Evolutionary conservation across 2,888 invertebrate genomes (phyloP).

Genomic region (Aporophyla lueneburgensis): DNA sequence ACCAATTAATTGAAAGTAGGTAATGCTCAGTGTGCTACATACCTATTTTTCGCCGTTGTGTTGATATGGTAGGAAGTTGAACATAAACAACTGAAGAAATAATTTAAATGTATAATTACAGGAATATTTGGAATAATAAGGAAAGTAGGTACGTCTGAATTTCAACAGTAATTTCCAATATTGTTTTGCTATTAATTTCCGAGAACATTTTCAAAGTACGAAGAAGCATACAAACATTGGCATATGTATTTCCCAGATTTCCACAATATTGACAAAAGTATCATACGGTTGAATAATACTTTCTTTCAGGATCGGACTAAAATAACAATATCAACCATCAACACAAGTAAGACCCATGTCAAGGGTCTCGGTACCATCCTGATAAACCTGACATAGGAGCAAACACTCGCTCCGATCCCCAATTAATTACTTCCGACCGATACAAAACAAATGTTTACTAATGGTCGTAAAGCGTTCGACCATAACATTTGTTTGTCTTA

Average conservation of each 20-base stretch:
- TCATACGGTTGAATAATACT: background rate
- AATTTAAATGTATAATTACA: background rate
- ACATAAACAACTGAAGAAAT: background rate
- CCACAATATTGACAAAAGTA: background rate
- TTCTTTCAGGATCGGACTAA: background rate
- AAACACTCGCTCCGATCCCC: conserved; percentile 66
- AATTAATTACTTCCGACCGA: conserved; percentile 78
- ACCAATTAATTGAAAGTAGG: conserved; percentile 26
- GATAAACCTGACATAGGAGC: conserved; percentile 65
- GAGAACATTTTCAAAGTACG: conserved; percentile 13
- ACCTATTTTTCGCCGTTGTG: conserved; percentile 3
- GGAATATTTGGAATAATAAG: conserved; percentile 29
- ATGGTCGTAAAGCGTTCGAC: conserved; percentile 74
- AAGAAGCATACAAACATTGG: background rate
- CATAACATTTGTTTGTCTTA: conserved; percentile 77
- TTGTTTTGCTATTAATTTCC: conserved; percentile 9
- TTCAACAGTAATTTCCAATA: background rate
- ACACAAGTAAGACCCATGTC: conserved; percentile 31
- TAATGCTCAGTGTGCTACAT: background rate
- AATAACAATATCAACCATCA: conserved; percentile 33
- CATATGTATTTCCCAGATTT: background rate
- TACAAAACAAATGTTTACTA: conserved; percentile 79
- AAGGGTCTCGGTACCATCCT: conserved; percentile 54
- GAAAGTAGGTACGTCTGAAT: conserved; percentile 12
- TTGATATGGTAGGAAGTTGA: background rate